Base-by-base conservation (phyloP, 2,797 vertebrate species). In the Rhinoraja longicauda region DNA sequence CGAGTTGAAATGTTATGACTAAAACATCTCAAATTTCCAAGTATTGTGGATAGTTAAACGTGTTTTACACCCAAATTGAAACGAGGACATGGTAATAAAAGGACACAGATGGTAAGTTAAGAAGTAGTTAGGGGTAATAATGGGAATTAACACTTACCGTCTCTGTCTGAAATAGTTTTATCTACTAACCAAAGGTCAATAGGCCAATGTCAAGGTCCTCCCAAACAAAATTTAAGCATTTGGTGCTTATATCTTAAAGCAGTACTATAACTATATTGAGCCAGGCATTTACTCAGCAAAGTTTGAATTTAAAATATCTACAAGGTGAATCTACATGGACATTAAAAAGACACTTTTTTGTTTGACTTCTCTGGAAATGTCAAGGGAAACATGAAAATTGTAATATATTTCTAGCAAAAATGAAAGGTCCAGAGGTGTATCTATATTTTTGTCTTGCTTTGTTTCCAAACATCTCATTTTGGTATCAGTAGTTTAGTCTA, bases 91-190 rank as follows among this genome's bases (percentile, higher is more conserved):
- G 70, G 36, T 57, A 92, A 73, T 92, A 92, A 92, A 26, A 73
- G 36, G 39, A 24, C 90, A 92, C 70, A 92, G 67, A 92, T 92
- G 90, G 21, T 29, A 53, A 73, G 45, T 4, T 39, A 92, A 92
- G 90, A 92, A 73, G 26, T 45, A 73, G 39, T 92, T 92, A 29
- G 73, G 45, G 73, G 6, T 92, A 92, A 92, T 92, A 92, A 92
- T 73, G 70, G 36, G 13, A 92, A 92, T 75, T 53, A 24, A 92
- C 73, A 73, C 90, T 73, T 72, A 73, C 70, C 90, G 75, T 92
- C 90, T 92, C 90, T 57, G 70, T 92, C 70, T 75, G 39, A 92
- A 92, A 39, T 45, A 39, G 36, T 72, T 53, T 75, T 70, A 92
- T 73, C 57, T 53, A 75, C 53, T 45, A 45, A 10, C 39, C 8